Base-by-base conservation (phyloP, 2,888 invertebrate species). In the Philaethria dido region DNA sequence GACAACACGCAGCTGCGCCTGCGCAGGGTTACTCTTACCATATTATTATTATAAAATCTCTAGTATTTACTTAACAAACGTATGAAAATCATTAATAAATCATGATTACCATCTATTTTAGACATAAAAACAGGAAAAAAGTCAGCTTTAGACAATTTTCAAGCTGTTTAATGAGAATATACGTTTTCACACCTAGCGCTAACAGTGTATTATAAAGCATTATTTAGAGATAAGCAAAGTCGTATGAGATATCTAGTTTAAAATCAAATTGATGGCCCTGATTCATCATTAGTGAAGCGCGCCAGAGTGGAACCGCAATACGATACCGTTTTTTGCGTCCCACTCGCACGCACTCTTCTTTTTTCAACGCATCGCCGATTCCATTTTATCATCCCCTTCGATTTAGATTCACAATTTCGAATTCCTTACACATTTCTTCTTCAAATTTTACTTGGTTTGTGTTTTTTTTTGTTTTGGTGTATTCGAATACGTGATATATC, bases 331-430 rank as follows among this genome's bases (percentile, higher is more conserved):
- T 90, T 91, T 90, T 89, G 86, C 85, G 79, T 91, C 90, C 86
- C 85, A 71, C 89, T 89, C 91, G 87, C 88, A 90, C 91, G 87
- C 85, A 88, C 84, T 83, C 86, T 80, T 87, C 88, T 89, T 89
- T 88, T 89, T 88, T 87, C 83, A 87, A 88, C 87, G 89, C 88
- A 91, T 89, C 91, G 90, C 87, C 86, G 89, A 90, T 89, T 91
- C 87, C 87, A 88, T 88, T 89, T 91, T 87, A 89, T 88, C 89
- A 88, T 87, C 86, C 88, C 87, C 86, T 86, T 87, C 29, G 52
- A 52, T 52, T 52, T 87, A 86, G 86, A 87, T 89, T 89, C 89
- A 88, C 87, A 86, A 85, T 86, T 88, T 81, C 83, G 87, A 80
- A 90, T 89, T 88, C 87, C 86, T 87, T 86, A 85, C 87, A 87